These are phyloP conservation scores for Cyclina sinensis DNA, from an alignment of 1,140 invertebrate species.

Conservation along the genomic window DNA sequence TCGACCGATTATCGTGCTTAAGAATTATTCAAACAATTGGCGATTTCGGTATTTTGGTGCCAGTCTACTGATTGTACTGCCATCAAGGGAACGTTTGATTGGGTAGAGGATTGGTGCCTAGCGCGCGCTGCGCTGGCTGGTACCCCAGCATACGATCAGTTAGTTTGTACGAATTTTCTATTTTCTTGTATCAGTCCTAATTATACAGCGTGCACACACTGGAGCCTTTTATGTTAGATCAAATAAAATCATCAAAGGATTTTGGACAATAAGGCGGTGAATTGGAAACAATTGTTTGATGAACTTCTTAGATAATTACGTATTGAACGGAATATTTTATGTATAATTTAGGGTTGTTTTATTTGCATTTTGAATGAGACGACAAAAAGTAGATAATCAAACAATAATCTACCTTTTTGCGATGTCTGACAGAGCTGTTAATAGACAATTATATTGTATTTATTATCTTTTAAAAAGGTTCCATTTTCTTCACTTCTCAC, in stretches of 20 bases:
- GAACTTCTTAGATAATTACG: not conserved
- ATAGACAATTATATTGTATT: too few species aligned
- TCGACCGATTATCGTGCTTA: not conserved
- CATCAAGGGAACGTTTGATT: not conserved
- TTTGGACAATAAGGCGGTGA: not conserved
- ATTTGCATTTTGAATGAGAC: not conserved
- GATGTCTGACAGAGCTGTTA: too few species aligned
- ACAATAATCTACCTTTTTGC: too few species aligned
- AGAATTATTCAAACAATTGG: constrained; percentile 6
- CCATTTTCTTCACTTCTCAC: too few species aligned
- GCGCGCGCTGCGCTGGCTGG: not conserved
- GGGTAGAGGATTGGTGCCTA: not conserved
- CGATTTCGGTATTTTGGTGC: constrained; percentile 9
- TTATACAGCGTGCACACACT: not conserved
- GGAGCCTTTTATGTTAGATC: constrained; percentile 4
- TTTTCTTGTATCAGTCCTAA: not conserved
- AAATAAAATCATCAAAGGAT: constrained; percentile 7
- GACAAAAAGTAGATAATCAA: too few species aligned
- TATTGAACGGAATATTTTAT: constrained; percentile 5
- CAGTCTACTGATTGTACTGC: not conserved
- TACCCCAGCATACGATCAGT: not conserved
- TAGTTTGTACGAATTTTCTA: not conserved
- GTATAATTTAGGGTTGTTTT: not conserved
- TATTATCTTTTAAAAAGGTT: too few species aligned
- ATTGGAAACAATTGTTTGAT: constrained; percentile 15